These are phyloP conservation scores for Hypselothyrea guttata DNA, from an alignment of 2,888 invertebrate genomes.

Conservation along the genomic window DNA sequence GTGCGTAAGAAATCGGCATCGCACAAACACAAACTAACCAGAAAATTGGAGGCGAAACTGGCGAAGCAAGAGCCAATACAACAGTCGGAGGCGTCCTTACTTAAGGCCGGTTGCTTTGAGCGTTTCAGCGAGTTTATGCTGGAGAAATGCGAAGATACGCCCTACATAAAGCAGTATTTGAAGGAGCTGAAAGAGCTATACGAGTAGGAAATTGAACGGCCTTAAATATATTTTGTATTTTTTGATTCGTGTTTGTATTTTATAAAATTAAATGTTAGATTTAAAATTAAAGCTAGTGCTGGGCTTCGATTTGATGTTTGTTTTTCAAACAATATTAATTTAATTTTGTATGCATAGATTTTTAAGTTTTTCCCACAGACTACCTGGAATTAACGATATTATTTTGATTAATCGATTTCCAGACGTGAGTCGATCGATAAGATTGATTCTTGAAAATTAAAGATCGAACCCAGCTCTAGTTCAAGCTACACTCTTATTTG, in stretches of 20 bases:
- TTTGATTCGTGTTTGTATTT: constrained; percentile 3
- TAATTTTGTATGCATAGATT: too few species aligned
- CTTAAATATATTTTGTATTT: constrained; percentile 9
- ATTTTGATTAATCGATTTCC: too few species aligned
- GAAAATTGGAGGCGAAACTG: constrained; percentile 39
- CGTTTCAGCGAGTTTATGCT: constrained; percentile 25
- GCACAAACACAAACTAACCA: constrained; percentile 9
- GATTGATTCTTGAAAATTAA: too few species aligned
- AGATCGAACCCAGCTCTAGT: too few species aligned
- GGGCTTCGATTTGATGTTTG: too few species aligned
- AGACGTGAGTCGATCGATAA: too few species aligned
- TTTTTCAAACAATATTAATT: too few species aligned
- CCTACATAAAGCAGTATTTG: constrained; percentile 26
- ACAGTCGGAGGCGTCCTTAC: background rate
- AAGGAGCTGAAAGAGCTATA: constrained; percentile 36
- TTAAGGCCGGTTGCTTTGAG: constrained; percentile 48
- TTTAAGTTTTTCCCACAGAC: too few species aligned
- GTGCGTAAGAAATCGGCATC: constrained; percentile 28
- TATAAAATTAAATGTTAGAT: background rate
- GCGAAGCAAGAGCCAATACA: constrained; percentile 11
- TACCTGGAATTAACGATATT: too few species aligned
- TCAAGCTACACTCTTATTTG: constrained; percentile 1
- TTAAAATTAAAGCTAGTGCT: too few species aligned
- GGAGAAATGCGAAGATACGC: background rate
- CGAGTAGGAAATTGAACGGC: constrained; percentile 13